Base-by-base conservation (phyloP, 1,140 invertebrate genomes). In the Chelonus insularis region DNA sequence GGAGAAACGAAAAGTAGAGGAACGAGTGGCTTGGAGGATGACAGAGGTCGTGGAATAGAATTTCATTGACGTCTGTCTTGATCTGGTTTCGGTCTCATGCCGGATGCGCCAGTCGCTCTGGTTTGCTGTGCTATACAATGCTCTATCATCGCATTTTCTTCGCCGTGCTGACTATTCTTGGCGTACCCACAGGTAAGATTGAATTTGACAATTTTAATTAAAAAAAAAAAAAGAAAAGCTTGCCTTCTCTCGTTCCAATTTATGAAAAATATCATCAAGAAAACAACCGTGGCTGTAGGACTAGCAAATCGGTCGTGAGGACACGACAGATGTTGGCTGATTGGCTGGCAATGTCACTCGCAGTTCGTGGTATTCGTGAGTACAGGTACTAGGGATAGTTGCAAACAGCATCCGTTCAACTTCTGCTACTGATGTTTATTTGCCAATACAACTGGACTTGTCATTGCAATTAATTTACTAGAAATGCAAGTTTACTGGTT, bases 401-500 rank as follows among this genome's bases (percentile, higher is more conserved):
- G 51, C 58, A 34, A 50, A 9, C 52, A 39, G 34, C 57, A 56
- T 51, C 63, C 66, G 65, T 64, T 69, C 70, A 73, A 75, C 70
- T 76, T 72, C 75, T 77, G 75, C 62, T 54, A 48, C 61, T 74
- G 73, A 77, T 76, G 74, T 75, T 75, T 74, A 73, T 74, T 68
- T 67, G 70, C 61, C 65, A 39, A 66, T 65, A 54, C 64, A 67
- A 68, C 68, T 76, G 73, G 66, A 64, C 64, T 76, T 75, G 73
- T 75, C 74, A 68, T 72, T 68, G 37, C 68, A 72, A 74, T 76
- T 75, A 75, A 73, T 74, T 73, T 69, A 64, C 71, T 68, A 55
- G 11, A 36, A 51, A 62, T 52, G 45, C 23, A 18, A 43, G 20
- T 16, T 16, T 18, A 16, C 51, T 43, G 52, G 29, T 18, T 36